These are phyloP conservation scores for Andrena bucephala DNA, from an alignment of 2,888 invertebrate species.

Conservation along the genomic window DNA sequence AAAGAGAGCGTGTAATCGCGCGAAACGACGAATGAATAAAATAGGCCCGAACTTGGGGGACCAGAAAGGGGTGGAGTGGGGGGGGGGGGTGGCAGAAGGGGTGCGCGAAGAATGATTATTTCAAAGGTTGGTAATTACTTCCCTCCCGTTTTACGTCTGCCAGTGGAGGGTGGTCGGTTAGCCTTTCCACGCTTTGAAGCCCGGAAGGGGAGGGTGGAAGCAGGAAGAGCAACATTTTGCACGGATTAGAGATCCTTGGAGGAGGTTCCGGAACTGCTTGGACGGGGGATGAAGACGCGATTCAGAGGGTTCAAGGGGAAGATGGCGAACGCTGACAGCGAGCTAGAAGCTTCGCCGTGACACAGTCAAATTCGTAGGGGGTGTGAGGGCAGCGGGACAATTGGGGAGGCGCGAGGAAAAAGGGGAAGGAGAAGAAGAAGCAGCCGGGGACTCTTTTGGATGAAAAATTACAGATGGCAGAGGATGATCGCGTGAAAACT, in stretches of 20 bases:
- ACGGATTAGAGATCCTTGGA: constrained; percentile 78
- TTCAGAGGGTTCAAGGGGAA: constrained; percentile 44
- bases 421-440: background rate
- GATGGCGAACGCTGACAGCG: constrained; percentile 61
- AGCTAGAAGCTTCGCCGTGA: constrained; percentile 62
- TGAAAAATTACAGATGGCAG: constrained; percentile 73
- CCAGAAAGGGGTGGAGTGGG: constrained; percentile 16
- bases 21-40: constrained; percentile 68
- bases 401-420: background rate
- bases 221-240: constrained; percentile 80
- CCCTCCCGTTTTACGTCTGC: constrained; percentile 75
- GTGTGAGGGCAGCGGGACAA: constrained; percentile 8
- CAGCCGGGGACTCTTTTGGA: constrained; percentile 48
- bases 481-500: constrained; percentile 52
- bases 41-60: constrained; percentile 53
- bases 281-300: constrained; percentile 59
- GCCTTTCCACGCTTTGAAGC: constrained; percentile 64
- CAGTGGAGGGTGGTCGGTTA: constrained; percentile 54
- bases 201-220: constrained; percentile 31
- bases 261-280: constrained; percentile 51
- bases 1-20: constrained; percentile 53
- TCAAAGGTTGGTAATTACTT: constrained; percentile 82
- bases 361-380: constrained; percentile 74
- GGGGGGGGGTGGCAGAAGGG: constrained; percentile 32
- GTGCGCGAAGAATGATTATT: constrained; percentile 75